A percentile compares a stretch with the other conserved stretches of the same genome.
phyloP scores from a whole-genome alignment of 2,888 invertebrate genomes.

The Andrena hattorfiana region DNA sequence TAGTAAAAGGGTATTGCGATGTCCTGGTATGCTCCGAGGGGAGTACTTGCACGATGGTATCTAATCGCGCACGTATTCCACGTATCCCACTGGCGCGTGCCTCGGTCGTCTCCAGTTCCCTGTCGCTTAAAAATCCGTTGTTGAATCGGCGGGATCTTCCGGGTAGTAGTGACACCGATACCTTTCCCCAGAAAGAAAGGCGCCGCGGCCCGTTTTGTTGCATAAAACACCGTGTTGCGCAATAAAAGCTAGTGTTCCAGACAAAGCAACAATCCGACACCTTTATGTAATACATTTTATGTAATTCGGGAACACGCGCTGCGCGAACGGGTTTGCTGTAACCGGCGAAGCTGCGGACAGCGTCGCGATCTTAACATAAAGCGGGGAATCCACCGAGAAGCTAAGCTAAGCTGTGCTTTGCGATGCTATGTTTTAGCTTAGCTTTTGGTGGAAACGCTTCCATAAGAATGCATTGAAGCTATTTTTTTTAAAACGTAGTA shows the following conservation, averaged over 20 bases:
- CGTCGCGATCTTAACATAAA: too few species aligned
- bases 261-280: conserved; percentile 31
- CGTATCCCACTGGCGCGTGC: not conserved
- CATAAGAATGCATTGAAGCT: too few species aligned
- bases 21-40: not conserved
- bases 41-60: not conserved
- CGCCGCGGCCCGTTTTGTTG: not conserved
- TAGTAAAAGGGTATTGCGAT: not conserved
- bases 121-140: not conserved
- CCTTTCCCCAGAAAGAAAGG: conserved; percentile 31
- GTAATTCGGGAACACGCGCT: conserved; percentile 32
- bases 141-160: conserved; percentile 4
- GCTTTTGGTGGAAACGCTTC: too few species aligned
- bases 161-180: not conserved
- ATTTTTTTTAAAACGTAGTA: too few species aligned
- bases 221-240: conserved; percentile 25
- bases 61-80: not conserved
- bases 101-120: not conserved
- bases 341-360: too few species aligned
- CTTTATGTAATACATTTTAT: conserved; percentile 49
- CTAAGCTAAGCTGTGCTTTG: too few species aligned
- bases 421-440: too few species aligned
- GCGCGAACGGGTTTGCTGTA: not conserved
- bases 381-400: too few species aligned
- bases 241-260: conserved; percentile 24